phyloP scores from a whole-genome alignment of 2,888 invertebrate species.

The Masnerella sp. region DNA sequence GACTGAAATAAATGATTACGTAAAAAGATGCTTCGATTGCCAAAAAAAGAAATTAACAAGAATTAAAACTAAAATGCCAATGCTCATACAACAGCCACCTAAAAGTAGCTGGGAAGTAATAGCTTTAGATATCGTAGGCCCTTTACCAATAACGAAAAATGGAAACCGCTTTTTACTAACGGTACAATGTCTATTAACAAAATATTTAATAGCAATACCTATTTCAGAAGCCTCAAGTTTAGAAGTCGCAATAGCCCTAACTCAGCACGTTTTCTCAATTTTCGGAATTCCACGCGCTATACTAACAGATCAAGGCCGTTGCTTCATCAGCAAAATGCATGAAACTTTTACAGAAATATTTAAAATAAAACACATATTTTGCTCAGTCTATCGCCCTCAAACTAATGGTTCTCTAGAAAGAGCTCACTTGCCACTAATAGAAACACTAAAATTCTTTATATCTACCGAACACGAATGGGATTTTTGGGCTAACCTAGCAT shows the following conservation, averaged over 20 bases:
- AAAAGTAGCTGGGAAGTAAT: neutral
- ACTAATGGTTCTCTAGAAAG: neutral
- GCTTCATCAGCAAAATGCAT: too few species aligned
- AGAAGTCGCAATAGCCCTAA: too few species aligned
- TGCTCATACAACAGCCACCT: neutral
- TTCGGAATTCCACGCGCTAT: too few species aligned
- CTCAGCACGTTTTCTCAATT: too few species aligned
- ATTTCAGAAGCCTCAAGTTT: neutral
- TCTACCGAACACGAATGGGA: slow-evolving; percentile 1
- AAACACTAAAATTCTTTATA: neutral
- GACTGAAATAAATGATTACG: neutral
- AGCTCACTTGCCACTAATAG: neutral
- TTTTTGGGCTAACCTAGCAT: neutral
- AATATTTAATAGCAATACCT: too few species aligned
- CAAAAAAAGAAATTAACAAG: neutral
- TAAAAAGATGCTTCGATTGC: neutral
- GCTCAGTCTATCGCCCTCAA: neutral
- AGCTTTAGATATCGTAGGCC: neutral
- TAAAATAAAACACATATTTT: too few species aligned
- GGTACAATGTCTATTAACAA: too few species aligned
- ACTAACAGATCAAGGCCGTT: too few species aligned
- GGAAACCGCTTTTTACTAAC: neutral
- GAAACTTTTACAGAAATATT: neutral
- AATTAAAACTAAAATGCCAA: neutral
- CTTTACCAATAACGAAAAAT: neutral